Conservation (phyloP, 2,797 vertebrate species). For the Macroramphosus scolopax region DNA sequence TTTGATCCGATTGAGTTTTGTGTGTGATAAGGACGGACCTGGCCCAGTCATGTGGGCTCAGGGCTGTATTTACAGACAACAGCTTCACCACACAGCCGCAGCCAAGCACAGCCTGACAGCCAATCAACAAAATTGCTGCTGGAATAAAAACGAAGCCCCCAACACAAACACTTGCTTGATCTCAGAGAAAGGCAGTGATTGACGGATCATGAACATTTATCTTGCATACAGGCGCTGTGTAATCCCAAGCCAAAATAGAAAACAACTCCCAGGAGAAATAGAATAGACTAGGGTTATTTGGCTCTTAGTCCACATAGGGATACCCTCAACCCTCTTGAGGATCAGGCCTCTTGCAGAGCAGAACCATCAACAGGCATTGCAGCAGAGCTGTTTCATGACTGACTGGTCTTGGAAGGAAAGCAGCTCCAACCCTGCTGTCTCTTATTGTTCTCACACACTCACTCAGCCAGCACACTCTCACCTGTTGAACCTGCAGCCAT, state of each 20-base stretch:
- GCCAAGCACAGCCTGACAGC: constrained; percentile 63
- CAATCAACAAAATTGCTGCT: constrained; percentile 62
- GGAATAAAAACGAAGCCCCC: constrained; percentile 41
- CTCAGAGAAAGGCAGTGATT: constrained; percentile 10
- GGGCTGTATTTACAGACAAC: constrained; percentile 72
- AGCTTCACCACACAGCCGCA: constrained; percentile 59
- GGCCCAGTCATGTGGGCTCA: constrained; percentile 66
- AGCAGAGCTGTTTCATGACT: constrained; percentile 46
- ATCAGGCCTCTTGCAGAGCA: constrained; percentile 29
- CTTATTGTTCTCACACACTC: constrained; percentile 65
- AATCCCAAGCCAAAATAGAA: not conserved
- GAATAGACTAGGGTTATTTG: not conserved
- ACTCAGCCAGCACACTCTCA: constrained; percentile 68
- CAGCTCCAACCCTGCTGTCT: constrained; percentile 49
- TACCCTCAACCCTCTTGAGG: constrained; percentile 28
- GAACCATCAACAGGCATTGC: constrained; percentile 36
- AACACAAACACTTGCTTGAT: constrained; percentile 26
- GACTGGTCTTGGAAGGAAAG: constrained; percentile 63
- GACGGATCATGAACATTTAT: constrained; percentile 14
- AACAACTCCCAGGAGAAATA: not conserved
- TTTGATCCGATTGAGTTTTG: constrained; percentile 56
- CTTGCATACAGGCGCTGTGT: not conserved
- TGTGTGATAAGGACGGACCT: constrained; percentile 27
- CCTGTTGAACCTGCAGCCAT: constrained; percentile 74
- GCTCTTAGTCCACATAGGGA: not conserved